A percentile compares a stretch with the other conserved stretches of the same genome.
Conservation (phyloP, 1,140 invertebrate species). For the Drosophila rufa region DNA sequence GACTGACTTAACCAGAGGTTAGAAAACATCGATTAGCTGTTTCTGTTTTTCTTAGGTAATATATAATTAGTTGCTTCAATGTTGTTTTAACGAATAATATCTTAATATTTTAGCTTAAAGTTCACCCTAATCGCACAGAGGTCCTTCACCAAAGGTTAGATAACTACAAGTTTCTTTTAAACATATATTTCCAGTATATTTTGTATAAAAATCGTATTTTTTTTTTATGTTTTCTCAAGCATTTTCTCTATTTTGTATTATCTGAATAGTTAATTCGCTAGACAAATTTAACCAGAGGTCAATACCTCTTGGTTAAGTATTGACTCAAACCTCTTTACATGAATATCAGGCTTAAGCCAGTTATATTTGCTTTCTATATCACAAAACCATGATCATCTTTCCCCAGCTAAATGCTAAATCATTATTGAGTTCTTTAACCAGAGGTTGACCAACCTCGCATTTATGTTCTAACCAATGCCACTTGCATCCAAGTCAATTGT, state of each 20-base stretch:
- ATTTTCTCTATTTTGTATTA: too few species aligned
- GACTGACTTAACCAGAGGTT: neutral
- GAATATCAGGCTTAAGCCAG: neutral
- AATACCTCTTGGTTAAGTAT: neutral
- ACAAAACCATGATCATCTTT: too few species aligned
- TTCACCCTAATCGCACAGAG: neutral
- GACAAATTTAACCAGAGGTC: neutral
- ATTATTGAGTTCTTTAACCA: neutral
- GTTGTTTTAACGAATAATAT: neutral
- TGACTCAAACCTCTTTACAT: neutral
- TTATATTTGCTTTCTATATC: neutral
- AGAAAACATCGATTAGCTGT: neutral
- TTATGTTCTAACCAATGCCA: neutral
- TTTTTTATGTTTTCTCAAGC: too few species aligned
- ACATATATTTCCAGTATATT: neutral
- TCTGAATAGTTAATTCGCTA: neutral
- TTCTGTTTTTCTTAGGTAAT: neutral
- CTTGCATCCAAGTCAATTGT: neutral
- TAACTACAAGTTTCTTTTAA: neutral
- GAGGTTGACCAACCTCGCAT: neutral
- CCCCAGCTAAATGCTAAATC: neutral
- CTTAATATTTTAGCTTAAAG: neutral
- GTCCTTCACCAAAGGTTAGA: neutral
- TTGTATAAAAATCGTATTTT: neutral
- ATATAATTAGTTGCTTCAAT: neutral